Base-by-base conservation (phyloP, 2,888 invertebrate genomes). In the Pyralis farinalis region DNA sequence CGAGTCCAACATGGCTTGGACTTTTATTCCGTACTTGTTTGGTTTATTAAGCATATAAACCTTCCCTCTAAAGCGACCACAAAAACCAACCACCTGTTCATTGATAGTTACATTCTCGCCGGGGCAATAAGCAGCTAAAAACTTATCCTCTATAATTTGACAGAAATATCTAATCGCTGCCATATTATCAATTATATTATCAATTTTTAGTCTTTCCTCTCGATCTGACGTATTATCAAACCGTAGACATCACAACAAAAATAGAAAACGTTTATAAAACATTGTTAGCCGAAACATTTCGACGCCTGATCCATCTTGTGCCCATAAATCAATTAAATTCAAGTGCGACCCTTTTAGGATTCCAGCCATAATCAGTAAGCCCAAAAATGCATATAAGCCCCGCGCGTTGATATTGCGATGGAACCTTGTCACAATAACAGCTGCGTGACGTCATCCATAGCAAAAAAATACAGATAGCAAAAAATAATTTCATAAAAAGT, bases 41-140 rank as follows among this genome's bases (percentile, higher is more conserved):
- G 44, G 42, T 16, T 48, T 48, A 27, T 40, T 39, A 41, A 39
- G 40, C 21, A 47, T 51, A 37, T 51, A 51, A 35, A 43, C 42
- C 33, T 44, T 37, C 33, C 50, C 51, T 16, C 37, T 29, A 46
- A 49, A 58, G 45, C 45, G 49, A 40, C 56, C 53, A 45, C 52
- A 46, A 52, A 55, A 56, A 35, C 44, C 46, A 16, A 32, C 43
- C 42, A 54, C 42, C 40, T 46, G 56, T 44, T 55, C 56, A 44
- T 58, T 52, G 28, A 59, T 52, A 28, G 48, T 48, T 40, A 60
- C 53, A 21, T 52, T 35, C 20, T 45, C 40, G 34, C 22, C 42
- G 21, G 21, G 21, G 21, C 3, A 21, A 21, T 21, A 21, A 21
- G 21, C 45, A 39, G 32, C 40, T 41, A 37, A 34, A 48, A 41